Conservation (phyloP, 1,140 invertebrate species). For the Episyrphus balteatus region DNA sequence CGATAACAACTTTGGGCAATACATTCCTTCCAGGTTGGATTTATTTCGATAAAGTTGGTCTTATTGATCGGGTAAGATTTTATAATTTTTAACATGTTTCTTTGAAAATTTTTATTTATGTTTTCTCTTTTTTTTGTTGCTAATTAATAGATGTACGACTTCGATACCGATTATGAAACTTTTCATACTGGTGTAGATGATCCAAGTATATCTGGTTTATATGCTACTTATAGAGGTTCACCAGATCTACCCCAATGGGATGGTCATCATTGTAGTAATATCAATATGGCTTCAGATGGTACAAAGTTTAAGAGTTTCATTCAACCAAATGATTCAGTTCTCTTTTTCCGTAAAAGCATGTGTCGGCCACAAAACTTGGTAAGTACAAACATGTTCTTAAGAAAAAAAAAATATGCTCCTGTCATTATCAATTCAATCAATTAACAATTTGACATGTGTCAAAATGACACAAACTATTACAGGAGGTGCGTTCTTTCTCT, state of each 20-base stretch:
- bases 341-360: conserved; percentile 72
- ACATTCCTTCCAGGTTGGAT: conserved; percentile 68
- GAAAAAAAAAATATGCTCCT: background rate
- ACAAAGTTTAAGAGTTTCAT: conserved; percentile 67
- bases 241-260: conserved; percentile 65
- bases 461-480: background rate
- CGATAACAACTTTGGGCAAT: conserved; percentile 63
- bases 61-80: conserved; percentile 64
- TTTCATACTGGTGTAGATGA: conserved; percentile 63
- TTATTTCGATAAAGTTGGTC: conserved; percentile 65
- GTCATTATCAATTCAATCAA: background rate
- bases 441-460: background rate
- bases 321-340: conserved; percentile 50
- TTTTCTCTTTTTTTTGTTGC: background rate
- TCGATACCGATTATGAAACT: conserved; percentile 65
- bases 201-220: conserved; percentile 49
- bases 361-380: conserved; percentile 65
- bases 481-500: no score
- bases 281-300: conserved; percentile 72
- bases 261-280: conserved; percentile 57
- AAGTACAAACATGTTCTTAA: conserved; percentile 25
- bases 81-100: background rate
- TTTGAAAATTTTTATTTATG: background rate
- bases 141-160: conserved; percentile 69
- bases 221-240: conserved; percentile 64